Base-by-base conservation (phyloP, 2,888 invertebrate species). In the Netelia fuscicornis region DNA sequence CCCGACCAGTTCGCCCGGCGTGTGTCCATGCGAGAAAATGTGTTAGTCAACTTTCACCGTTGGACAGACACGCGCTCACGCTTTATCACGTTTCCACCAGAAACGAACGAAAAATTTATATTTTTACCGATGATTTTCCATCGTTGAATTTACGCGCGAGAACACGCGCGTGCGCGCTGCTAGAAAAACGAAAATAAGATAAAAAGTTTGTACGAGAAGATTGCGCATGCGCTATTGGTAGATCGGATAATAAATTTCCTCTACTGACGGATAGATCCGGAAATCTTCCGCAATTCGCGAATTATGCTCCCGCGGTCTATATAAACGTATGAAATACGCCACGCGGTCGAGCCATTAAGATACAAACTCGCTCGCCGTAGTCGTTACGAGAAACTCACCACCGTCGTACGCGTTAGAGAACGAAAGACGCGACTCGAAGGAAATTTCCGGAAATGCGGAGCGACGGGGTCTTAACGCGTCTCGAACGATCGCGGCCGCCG, bases 371-470 rank as follows among this genome's bases (percentile, higher is more conserved):
- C 84, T 78, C 56, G 68, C 42, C 52, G 65, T 60, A 64, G 37
- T 68, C 60, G 54, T 70, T 75, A 68, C 37, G 23, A 67, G 20
- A 70, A 52, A 20, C 13, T 25, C 52, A 17, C 68, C 64, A 71
- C 52, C 30, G 30, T 30, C 30, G 30, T 30, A 30, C 30, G 30
- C 30, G 79, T 52, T 60, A 74, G 76, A 54, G 76, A 80, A 25
- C 54, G 52, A 23, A 76, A 79, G 78, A 83, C 77, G 86, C 30
- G 72, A 82, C 60, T 71, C 37, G 56, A 81, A 77, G 78, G 85
- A 86, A 87, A 87, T 86, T 30, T 87, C 85, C 86, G 86, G 86
- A 83, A 87, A 81, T 86, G 74, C 83, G 83, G 65, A 77, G 81
- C 67, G 74, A 77, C 82, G 76, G 67, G 54, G 70, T 58, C 65